Evolutionary conservation across 2,113 vertebrate species (phyloP).

Genomic region (Spea multiplicata): DNA sequence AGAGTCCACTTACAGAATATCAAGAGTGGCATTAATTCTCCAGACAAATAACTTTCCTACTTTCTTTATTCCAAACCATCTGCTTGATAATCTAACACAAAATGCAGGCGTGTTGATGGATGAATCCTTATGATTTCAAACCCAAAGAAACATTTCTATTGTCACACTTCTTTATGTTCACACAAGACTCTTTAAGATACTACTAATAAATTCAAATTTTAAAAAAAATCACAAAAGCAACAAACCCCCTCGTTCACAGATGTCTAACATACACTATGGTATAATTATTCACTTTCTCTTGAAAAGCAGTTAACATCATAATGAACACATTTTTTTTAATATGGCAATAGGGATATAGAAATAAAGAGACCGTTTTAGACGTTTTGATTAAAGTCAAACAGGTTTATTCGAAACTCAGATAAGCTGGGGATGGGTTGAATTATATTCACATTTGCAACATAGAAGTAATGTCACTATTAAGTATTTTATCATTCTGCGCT

Average conservation of each 20-base stretch:
- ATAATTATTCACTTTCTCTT: background rate
- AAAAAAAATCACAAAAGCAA: background rate
- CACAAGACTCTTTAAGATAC: background rate
- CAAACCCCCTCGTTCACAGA: background rate
- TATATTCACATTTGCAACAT: background rate
- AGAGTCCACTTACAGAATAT: slow-evolving; percentile 14
- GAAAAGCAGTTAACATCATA: background rate
- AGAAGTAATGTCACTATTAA: background rate
- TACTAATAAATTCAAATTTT: slow-evolving; percentile 12
- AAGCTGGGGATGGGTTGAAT: background rate
- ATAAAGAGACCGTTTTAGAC: background rate
- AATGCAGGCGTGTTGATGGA: slow-evolving; percentile 18
- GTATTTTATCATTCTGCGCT: background rate
- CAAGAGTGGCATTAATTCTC: slow-evolving; percentile 16
- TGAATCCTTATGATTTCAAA: slow-evolving; percentile 1
- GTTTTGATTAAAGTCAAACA: background rate
- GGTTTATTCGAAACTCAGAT: background rate
- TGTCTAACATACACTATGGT: background rate
- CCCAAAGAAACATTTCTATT: background rate
- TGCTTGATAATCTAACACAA: slow-evolving; percentile 3
- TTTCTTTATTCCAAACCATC: slow-evolving; percentile 15
- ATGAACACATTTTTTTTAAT: slow-evolving; percentile 1
- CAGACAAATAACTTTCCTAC: slow-evolving; percentile 6
- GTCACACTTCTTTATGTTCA: slow-evolving; percentile 8
- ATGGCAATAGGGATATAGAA: background rate